Evolutionary conservation across 2,888 invertebrate species (phyloP).

Genomic region (Coelopa pilipes): DNA sequence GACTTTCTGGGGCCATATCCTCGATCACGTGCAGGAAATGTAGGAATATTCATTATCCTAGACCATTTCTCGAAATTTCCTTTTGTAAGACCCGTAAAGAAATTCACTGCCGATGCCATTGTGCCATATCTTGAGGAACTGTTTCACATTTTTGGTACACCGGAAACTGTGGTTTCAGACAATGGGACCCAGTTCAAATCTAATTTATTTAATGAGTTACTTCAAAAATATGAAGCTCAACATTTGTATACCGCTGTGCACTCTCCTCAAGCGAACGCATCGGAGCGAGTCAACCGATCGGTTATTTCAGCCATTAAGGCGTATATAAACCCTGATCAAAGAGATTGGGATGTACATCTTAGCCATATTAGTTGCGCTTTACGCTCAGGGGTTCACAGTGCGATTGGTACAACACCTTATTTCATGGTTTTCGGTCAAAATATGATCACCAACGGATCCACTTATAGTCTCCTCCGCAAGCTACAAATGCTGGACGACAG

Average conservation of each 20-base stretch:
- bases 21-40: slow-evolving; percentile 19
- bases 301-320: slow-evolving; percentile 38
- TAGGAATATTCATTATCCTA: slow-evolving; percentile 23
- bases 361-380: slow-evolving; percentile 34
- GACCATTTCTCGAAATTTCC: slow-evolving; percentile 27
- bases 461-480: background rate
- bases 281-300: slow-evolving; percentile 39
- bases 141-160: slow-evolving; percentile 29
- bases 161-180: slow-evolving; percentile 35
- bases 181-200: slow-evolving; percentile 38
- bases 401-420: slow-evolving; percentile 35
- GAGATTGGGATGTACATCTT: slow-evolving; percentile 39
- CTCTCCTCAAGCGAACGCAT: slow-evolving; percentile 37
- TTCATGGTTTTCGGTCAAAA: background rate
- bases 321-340: slow-evolving; percentile 36
- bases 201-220: background rate
- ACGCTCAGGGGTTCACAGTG: slow-evolving; percentile 22
- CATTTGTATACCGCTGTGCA: slow-evolving; percentile 30
- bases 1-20: slow-evolving; percentile 29
- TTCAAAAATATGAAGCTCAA: slow-evolving; percentile 9
- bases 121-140: slow-evolving; percentile 5
- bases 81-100: background rate
- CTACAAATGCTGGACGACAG: background rate
- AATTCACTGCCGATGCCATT: slow-evolving; percentile 18
- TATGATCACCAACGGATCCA: background rate